phyloP scores from a whole-genome alignment of 2,888 invertebrate genomes.

The Lasioglossum leucozonium region DNA sequence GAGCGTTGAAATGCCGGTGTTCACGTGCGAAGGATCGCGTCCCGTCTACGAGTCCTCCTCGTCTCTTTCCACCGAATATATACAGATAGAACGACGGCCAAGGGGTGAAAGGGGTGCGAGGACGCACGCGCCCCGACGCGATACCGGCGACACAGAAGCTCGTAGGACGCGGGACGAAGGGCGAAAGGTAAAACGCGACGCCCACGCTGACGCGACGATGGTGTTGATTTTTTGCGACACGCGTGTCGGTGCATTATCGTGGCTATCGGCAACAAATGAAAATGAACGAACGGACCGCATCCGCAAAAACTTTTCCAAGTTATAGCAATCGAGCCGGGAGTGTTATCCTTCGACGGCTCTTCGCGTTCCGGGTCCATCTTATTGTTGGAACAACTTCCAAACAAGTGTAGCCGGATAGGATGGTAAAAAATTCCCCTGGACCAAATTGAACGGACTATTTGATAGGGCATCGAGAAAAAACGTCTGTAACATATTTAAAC shows the following conservation, averaged over 20 bases:
- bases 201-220: background rate
- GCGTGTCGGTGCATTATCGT: background rate
- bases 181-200: conserved; percentile 12
- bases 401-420: too few species aligned
- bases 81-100: conserved; percentile 63
- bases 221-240: background rate
- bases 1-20: background rate
- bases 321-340: background rate
- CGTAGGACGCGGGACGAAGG: background rate
- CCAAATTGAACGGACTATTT: too few species aligned
- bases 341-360: background rate
- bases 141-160: background rate
- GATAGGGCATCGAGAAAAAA: too few species aligned
- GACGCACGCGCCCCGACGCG: conserved; percentile 42
- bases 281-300: background rate
- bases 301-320: background rate
- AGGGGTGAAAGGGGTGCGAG: conserved; percentile 31
- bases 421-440: too few species aligned
- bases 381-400: too few species aligned
- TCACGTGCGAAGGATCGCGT: conserved; percentile 52
- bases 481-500: too few species aligned
- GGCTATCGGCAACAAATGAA: background rate
- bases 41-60: conserved; percentile 71
- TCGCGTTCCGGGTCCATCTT: background rate
- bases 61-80: conserved; percentile 76